phyloP scores from a whole-genome alignment of 2,888 invertebrate genomes.

The Drosophila ustulata region DNA sequence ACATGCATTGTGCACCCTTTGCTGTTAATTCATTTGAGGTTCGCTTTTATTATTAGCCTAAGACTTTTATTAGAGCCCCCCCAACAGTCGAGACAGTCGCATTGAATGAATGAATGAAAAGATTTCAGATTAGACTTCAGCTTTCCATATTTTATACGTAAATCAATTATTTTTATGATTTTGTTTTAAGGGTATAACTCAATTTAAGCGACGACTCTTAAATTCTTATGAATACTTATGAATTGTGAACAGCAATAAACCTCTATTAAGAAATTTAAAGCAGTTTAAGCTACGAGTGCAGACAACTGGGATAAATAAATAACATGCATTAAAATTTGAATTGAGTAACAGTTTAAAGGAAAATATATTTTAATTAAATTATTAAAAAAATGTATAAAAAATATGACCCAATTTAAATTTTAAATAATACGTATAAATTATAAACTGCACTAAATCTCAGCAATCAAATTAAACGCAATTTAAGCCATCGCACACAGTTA shows the following conservation, averaged over 20 bases:
- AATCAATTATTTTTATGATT: not conserved
- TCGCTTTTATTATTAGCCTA: conserved; percentile 28
- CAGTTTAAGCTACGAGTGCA: not conserved
- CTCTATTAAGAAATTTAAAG: not conserved
- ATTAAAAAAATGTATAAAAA: too few relatives aligned
- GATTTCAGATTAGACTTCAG: not conserved
- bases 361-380: too few relatives aligned
- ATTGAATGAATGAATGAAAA: not conserved
- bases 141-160: not conserved
- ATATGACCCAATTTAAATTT: too few relatives aligned
- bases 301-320: not conserved
- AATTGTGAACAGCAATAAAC: not conserved
- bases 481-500: too few relatives aligned
- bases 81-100: not conserved
- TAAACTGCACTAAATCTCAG: too few relatives aligned
- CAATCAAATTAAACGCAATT: too few relatives aligned
- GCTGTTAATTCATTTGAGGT: conserved; percentile 43
- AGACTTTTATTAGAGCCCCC: conserved; percentile 11
- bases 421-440: too few relatives aligned
- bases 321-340: too few relatives aligned
- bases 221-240: not conserved
- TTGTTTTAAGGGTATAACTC: not conserved
- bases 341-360: too few relatives aligned
- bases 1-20: conserved; percentile 42
- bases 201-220: not conserved